Conservation (phyloP, 2,113 vertebrate genomes). For the Columbina picui region DNA sequence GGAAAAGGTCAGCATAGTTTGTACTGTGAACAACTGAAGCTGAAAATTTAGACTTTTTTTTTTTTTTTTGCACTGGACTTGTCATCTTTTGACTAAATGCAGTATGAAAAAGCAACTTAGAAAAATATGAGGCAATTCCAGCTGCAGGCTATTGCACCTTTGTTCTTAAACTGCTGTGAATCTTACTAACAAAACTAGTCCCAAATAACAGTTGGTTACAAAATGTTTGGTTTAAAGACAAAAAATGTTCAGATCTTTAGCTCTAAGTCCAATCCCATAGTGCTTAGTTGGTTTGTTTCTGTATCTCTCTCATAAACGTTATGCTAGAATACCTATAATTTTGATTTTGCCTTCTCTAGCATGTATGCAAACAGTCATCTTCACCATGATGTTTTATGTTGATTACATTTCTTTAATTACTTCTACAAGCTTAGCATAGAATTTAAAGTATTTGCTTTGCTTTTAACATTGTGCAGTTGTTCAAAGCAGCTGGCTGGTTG, state of each 20-base stretch:
- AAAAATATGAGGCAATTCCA: not conserved
- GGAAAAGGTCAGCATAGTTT: slow-evolving; percentile 66
- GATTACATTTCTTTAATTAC: not conserved
- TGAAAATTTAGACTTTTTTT: not conserved
- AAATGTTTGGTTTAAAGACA: not conserved
- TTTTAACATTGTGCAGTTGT: not conserved
- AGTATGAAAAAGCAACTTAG: not conserved
- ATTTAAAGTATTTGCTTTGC: not conserved
- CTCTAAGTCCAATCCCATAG: not conserved
- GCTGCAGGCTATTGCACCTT: not conserved
- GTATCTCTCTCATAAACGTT: not conserved
- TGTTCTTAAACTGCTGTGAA: not conserved
- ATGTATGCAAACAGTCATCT: not conserved
- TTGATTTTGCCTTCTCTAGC: not conserved
- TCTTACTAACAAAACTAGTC: not conserved
- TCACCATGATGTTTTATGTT: not conserved
- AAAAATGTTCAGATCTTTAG: not conserved
- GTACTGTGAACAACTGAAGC: slow-evolving; percentile 28
- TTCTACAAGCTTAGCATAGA: not conserved
- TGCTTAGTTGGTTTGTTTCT: not conserved
- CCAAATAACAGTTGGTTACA: not conserved
- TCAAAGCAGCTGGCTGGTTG: not conserved
- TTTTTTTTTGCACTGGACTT: not conserved
- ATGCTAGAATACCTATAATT: not conserved
- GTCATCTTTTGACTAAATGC: slow-evolving; percentile 2